Evolutionary conservation across 2,113 vertebrate genomes (phyloP), one percentile per base, ranked within the genome.

Genomic region (Barbus barbus): DNA sequence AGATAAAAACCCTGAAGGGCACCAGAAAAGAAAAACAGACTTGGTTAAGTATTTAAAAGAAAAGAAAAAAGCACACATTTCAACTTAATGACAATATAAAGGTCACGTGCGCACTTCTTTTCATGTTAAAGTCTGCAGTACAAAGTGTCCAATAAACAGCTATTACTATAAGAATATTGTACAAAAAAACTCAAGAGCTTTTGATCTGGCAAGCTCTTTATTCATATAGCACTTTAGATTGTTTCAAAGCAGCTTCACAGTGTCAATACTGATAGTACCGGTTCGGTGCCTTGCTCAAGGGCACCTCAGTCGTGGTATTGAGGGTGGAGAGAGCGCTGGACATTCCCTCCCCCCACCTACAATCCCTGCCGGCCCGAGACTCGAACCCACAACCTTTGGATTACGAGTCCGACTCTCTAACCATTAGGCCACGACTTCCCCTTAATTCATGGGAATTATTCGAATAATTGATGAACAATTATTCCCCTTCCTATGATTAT

Each of bases 1-100:
- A 41, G 78, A 63, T 80, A 65, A 80, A 80, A 80, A 48, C 56
- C 26, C n/a, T 26, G n/a, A 63, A 63, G 58, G 41, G 36, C 77
- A 78, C n/a, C 33, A 78, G 76, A 80, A 26, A 67, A 26, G 60
- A 48, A n/a, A 79, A 79, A 24, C 36, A 79, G 56, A 36, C 33
- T 78, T n/a, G 4, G 36, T 12, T 33, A 71, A 33, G 7, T 18
- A 28, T 51, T 75, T 5, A 48, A 74, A 46, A 18, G 7, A 20
- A 51, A 48, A 46, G 38, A 5, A 31, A 14, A 65, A 41, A 41
- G 38, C 38, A 58, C 75, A 48, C 16, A 65, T 31, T 67, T 48
- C 4, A 53, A 56, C 18, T 61, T 61, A 13, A 61, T 61, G 58
- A 9, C 53, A 69, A 56, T n/a, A 58, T n/a, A 58, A 58, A 58